A percentile compares a stretch with the other conserved stretches of the same genome.
Conservation (phyloP, 2,113 vertebrate genomes). For the Prietella phreatophila region DNA sequence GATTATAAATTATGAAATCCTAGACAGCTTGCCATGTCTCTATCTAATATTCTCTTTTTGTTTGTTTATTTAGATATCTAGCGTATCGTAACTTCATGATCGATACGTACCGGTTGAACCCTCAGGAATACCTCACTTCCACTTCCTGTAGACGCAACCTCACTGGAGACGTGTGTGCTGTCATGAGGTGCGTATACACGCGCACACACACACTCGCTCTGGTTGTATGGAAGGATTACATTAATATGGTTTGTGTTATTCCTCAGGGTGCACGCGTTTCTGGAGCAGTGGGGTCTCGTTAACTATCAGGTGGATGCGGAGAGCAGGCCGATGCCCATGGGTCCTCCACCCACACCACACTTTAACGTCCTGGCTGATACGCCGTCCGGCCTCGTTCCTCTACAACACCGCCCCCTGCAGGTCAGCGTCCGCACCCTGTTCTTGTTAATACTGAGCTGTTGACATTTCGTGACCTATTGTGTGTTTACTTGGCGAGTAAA, state of each 20-base stretch:
- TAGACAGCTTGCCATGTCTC: too few relatives aligned
- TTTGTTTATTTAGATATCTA: constrained; percentile 79
- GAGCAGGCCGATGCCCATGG: constrained; percentile 92
- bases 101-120: constrained; percentile 94
- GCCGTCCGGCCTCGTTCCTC: constrained; percentile 89
- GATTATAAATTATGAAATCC: too few relatives aligned
- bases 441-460: not conserved
- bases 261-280: constrained; percentile 87
- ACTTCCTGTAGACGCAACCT: constrained; percentile 95
- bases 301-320: constrained; percentile 98
- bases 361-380: constrained; percentile 96
- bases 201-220: not conserved
- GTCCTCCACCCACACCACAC: constrained; percentile 93
- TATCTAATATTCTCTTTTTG: not conserved
- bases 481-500: not conserved
- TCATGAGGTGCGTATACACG: constrained; percentile 76
- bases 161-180: constrained; percentile 92
- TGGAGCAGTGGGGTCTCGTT: constrained; percentile 98
- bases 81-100: constrained; percentile 99
- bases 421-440: constrained; percentile 51
- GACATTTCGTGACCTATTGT: not conserved
- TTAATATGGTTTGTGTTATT: not conserved
- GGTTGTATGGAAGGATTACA: not conserved
- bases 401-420: constrained; percentile 78
- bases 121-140: constrained; percentile 96